Percentiles rank a stretch among this genome's conserved stretches.
Evolutionary conservation across 1,140 invertebrate genomes (phyloP).

Genomic region (Wiebesia pumilae): DNA sequence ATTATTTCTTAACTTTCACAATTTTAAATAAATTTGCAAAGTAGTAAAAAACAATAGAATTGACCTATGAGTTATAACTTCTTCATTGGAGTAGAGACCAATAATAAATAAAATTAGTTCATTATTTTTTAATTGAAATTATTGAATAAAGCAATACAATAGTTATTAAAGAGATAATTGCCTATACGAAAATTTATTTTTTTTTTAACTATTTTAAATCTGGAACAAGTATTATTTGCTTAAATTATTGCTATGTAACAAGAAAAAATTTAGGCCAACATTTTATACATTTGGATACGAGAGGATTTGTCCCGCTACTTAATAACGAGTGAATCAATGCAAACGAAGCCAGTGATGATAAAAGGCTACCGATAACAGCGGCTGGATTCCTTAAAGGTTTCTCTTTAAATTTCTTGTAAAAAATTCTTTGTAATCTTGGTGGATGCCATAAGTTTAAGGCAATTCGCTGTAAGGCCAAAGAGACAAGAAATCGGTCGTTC

Average conservation of each 20-base stretch:
- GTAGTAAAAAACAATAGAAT: no score
- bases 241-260: not conserved
- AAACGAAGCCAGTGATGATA: constrained; percentile 71
- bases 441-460: constrained; percentile 63
- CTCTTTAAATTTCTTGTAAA: not conserved
- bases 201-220: no score
- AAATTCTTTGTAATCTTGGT: constrained; percentile 76
- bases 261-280: not conserved
- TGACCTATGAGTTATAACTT: no score
- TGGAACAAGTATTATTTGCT: no score
- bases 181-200: no score
- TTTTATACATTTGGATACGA: not conserved
- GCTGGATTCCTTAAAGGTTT: constrained; percentile 54
- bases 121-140: no score
- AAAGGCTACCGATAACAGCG: constrained; percentile 68
- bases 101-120: no score
- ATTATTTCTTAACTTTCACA: no score
- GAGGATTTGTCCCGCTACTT: not conserved
- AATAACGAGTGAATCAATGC: not conserved
- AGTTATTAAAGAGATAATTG: no score
- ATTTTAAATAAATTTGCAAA: no score
- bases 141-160: no score
- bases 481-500: constrained; percentile 64
- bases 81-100: no score
- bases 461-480: constrained; percentile 75